These are phyloP conservation scores for Pitta sordida DNA, from an alignment of 2,113 vertebrate genomes.

Conservation along the genomic window DNA sequence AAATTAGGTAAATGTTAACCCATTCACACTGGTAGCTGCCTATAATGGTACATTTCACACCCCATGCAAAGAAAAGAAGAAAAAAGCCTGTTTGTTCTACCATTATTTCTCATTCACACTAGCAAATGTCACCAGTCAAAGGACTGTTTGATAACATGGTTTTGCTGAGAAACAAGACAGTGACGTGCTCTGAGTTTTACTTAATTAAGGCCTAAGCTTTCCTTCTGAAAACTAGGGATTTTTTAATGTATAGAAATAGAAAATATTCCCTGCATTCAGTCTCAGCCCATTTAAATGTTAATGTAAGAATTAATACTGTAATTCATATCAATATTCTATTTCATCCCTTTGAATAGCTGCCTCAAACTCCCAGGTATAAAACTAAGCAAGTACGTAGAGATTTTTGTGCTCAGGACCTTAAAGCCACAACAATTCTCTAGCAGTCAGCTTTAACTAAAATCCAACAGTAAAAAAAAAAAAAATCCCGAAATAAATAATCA, in stretches of 20 bases:
- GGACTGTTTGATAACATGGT: neutral
- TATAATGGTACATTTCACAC: neutral
- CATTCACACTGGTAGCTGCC: neutral
- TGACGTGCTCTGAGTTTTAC: neutral
- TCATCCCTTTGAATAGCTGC: neutral
- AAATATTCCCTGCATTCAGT: neutral
- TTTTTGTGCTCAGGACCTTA: neutral
- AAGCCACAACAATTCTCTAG: neutral
- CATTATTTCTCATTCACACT: neutral
- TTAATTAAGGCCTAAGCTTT: neutral
- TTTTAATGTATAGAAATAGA: neutral
- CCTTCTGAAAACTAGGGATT: neutral
- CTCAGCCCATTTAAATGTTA: neutral
- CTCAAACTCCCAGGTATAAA: neutral
- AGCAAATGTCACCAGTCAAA: neutral
- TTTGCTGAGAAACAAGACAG: neutral
- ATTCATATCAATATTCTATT: neutral
- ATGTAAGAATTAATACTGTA: neutral
- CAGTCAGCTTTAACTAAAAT: neutral
- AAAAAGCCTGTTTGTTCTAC: neutral
- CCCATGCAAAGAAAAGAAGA: neutral
- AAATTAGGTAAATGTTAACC: conserved; percentile 19
- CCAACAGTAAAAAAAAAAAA: neutral
- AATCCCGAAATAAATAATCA: neutral
- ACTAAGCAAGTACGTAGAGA: neutral